Evolutionary conservation across 2,797 vertebrate genomes (phyloP), one percentile per base, ranked within the genome.

Genomic region (Amblyopsis hoosieri): DNA sequence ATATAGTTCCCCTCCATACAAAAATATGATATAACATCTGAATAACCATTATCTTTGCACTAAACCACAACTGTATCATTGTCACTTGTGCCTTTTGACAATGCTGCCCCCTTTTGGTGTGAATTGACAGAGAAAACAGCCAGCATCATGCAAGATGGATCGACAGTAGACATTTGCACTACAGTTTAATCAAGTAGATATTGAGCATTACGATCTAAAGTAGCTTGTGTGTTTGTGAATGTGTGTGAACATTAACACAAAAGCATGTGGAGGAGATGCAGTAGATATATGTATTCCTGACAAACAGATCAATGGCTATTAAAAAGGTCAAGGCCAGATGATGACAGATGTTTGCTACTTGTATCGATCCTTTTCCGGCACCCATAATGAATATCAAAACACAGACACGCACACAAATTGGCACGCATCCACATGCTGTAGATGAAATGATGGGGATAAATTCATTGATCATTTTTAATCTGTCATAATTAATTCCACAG

Each of bases 261-360:
- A 78, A 74, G 60, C 11, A 55, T 17, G 23, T 69, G 81, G 33
- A 23, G 74, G 71, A 55, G 57, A 71, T 71, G 83, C 78, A 69
- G 64, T 56, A 80, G 87, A 90, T 89, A 90, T 89, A 89, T 91
- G 84, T 89, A 90, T 87, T 80, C 77, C 67, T 23, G 57, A 77
- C 81, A 89, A 88, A 88, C 84, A 85, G 85, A 92, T 90, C 89
- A 88, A 90, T 86, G 80, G 70, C 81, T 69, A 87, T 90, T 89
- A 89, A 86, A 90, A 91, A 90, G 89, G 87, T 87, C 87, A 90
- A 87, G 85, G 87, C 76, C 84, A 84, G 80, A 80, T 74, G 79
- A 89, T 87, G 87, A 90, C 82, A 78, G 82, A 88, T 87, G 79
- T 56, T 15, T 67, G 66, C 80, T 87, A 81, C 81, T 83, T 79